Percentiles rank a stretch among this genome's conserved stretches.
phyloP scores from a whole-genome alignment of 2,888 invertebrate species.

The Campopleginae sp. region DNA sequence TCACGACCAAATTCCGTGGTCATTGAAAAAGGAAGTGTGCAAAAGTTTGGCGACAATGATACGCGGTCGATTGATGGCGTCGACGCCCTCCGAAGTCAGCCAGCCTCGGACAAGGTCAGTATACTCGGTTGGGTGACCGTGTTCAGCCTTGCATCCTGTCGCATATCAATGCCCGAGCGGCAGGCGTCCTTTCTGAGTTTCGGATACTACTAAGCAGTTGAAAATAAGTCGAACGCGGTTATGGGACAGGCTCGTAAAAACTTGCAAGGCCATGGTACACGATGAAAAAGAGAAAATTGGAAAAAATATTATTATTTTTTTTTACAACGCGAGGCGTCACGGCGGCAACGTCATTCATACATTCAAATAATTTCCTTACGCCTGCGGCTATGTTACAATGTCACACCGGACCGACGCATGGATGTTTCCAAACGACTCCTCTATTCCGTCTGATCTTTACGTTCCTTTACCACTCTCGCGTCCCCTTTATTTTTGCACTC shows the following conservation, averaged over 20 bases:
- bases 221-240: too few relatives aligned
- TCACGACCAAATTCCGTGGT: neutral
- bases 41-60: neutral
- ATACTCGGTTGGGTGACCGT: too few relatives aligned
- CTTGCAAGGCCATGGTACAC: too few relatives aligned
- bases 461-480: constrained; percentile 14
- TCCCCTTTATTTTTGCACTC: neutral
- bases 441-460: constrained; percentile 37
- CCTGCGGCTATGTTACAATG: neutral
- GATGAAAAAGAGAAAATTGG: too few relatives aligned
- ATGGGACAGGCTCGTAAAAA: too few relatives aligned
- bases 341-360: neutral
- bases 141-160: too few relatives aligned
- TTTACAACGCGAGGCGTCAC: neutral
- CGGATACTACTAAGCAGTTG: too few relatives aligned
- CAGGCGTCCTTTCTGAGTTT: too few relatives aligned
- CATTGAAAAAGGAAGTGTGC: neutral
- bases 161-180: too few relatives aligned
- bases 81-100: too few relatives aligned
- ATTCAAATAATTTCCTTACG: neutral
- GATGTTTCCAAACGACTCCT: neutral
- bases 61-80: too few relatives aligned
- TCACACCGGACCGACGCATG: neutral
- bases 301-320: neutral
- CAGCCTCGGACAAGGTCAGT: too few relatives aligned